Conservation (phyloP, 2,113 vertebrate species). For the Pygathrix nemaeus region DNA sequence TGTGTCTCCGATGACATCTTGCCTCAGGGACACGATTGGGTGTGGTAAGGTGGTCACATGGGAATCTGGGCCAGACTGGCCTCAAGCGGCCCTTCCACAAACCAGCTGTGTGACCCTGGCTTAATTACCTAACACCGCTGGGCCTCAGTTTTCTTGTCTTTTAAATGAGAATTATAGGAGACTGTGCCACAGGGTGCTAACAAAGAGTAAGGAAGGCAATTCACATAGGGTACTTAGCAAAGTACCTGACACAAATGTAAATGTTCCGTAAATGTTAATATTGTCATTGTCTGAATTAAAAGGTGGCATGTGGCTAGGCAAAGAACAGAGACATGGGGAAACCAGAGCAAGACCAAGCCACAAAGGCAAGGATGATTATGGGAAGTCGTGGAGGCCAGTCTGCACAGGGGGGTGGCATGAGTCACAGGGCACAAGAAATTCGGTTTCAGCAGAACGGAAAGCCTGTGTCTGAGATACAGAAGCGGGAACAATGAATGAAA, state of each 20-base stretch:
- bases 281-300: rapidly evolving
- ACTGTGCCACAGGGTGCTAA: rapidly evolving
- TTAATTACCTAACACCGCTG: neutral
- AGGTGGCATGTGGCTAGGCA: neutral
- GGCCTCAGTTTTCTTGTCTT: neutral
- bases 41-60: neutral
- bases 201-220: neutral
- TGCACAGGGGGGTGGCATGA: rapidly evolving
- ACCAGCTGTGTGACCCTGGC: neutral
- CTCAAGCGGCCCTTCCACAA: neutral
- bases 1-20: neutral
- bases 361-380: neutral
- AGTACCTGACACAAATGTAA: rapidly evolving
- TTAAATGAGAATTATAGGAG: neutral
- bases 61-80: neutral
- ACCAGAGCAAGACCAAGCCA: neutral
- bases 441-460: neutral
- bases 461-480: rapidly evolving
- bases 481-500: rapidly evolving
- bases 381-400: neutral
- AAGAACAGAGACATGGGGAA: neutral
- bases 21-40: neutral
- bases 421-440: rapidly evolving
- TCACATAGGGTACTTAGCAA: neutral
- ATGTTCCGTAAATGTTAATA: neutral